Base-by-base conservation (phyloP, 2,797 vertebrate species). In the Galagoides demidoff region DNA sequence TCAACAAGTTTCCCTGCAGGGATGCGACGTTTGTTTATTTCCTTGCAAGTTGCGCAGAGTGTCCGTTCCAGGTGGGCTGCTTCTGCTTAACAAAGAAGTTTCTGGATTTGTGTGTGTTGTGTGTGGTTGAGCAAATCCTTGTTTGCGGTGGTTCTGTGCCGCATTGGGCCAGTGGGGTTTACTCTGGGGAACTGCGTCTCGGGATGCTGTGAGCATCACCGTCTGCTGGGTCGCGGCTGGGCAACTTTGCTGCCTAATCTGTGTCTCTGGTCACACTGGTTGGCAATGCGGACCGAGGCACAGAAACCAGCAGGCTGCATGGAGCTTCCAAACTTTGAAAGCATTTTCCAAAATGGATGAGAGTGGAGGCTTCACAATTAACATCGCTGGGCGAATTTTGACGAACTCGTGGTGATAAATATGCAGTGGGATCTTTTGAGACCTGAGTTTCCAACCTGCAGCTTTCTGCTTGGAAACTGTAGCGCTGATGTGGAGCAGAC, bases 1-100 rank as follows among this genome's bases (percentile, higher is more conserved):
- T 97, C 98, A 96, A 98, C 97, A 98, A 98, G 98, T 98, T 98
- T 98, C 94, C 73, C 49, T 0, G 95, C 94, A 49, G 97, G 84
- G 49, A 90, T 25, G 87, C 6, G 68, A 29, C 43, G 92, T 74
- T 81, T 12, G 78, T 73, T 93, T 74, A 7, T 95, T 57, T 85
- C 55, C 89, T 34, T 84, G 55, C 78, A 97, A 98, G 97, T 98
- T 97, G 43, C 63, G 29, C 45, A 1, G 61, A 83, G 45, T 63
- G 77, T 76, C 34, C 0, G 1, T 74, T 83, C 25, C 27, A 59
- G 68, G 91, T 63, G 87, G 92, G 83, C 79, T 89, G 64, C 16
- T 16, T 20, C 20, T 63, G 92, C 57, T 34, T 95, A 93, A 98
- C 97, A 98, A 97, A 95, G 97, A 98, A 98, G 96, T 98, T 98